Evolutionary conservation across 1,140 invertebrate genomes (phyloP).

Genomic region (Calephelis nemesis): DNA sequence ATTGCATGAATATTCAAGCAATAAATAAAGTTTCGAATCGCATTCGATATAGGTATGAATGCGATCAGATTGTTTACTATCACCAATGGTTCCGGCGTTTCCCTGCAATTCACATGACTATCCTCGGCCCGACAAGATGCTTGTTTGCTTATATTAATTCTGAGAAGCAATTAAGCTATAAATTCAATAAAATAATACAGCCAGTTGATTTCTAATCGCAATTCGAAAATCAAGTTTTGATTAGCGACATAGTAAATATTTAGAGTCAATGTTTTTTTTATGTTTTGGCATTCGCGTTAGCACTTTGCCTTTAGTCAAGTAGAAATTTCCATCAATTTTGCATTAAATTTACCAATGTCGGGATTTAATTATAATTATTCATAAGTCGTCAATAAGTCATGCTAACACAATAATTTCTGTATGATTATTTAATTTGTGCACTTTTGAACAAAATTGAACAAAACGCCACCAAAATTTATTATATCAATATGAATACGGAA

Average conservation of each 20-base stretch:
- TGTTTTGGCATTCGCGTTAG: no score
- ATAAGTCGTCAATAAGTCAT: no score
- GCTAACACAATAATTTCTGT: no score
- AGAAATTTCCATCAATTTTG: no score
- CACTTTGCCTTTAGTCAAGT: no score
- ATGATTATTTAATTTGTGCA: no score
- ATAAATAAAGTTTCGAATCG: constrained; percentile 4
- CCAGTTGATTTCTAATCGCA: neutral
- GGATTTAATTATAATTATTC: no score
- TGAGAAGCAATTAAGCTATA: constrained; percentile 22
- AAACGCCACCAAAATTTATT: no score
- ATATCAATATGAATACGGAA: no score
- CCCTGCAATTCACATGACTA: constrained; percentile 22
- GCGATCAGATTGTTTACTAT: constrained; percentile 22
- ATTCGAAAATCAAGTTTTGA: neutral
- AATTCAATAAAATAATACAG: constrained; percentile 3
- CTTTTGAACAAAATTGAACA: no score
- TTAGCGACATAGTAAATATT: neutral
- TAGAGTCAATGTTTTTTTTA: neutral
- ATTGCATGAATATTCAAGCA: neutral
- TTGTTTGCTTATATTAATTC: constrained; percentile 22
- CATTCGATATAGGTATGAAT: constrained; percentile 22
- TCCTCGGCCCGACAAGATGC: constrained; percentile 15
- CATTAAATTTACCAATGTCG: no score
- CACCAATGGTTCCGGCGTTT: constrained; percentile 8